Base-by-base conservation (phyloP, 2,888 invertebrate genomes). In the Dolomedes plantarius region DNA sequence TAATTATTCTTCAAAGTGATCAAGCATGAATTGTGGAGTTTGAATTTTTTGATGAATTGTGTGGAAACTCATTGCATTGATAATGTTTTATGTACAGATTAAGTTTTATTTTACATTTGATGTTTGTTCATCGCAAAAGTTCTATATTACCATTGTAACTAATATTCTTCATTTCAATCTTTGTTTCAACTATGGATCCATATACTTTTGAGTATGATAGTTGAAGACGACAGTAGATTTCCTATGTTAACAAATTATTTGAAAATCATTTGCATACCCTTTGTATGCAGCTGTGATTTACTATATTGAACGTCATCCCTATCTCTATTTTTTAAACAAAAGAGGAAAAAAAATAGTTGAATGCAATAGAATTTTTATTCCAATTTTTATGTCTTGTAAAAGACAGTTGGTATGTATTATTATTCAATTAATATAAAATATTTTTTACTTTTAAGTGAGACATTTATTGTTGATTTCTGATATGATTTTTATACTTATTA, bases 1-100 rank as follows among this genome's bases (percentile, higher is more conserved):
- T 79, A 31, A 79, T 79, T 79, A 79, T 50, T 76, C 67, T 46
- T 39, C 69, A 69, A 69, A 65, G 65, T 32, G 36, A 56, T 27
- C 56, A 56, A 56, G 56, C 56, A 76, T 46, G 41, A 50, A 31
- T 67, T 76, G 76, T 31, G 46, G 62, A 28, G 41, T 68, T 76
- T 69, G 39, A 39, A 69, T 69, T 75, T 41, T 75, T 75, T 76
- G 41, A 46, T 65, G 29, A 41, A 13, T 67, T 41, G 67, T 31
- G 67, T 76, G 67, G 28, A 19, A 67, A 32, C 31, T 32, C 31
- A 67, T 67, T 67, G 36, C 32, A 65, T 29, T 32, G 67, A 67
- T 62, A 56, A 36, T n/a, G 23, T 62, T 73, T 56, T 73, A 16
- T 62, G 73, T 73, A 73, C 73, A 73, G 73, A 36, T 36, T 11